Evolutionary conservation across 2,113 vertebrate genomes (phyloP).

Genomic region (rat (Rattus norvegicus)): GRCr8 NC_086023.1:104741501-104742000

Average conservation of each 20-base stretch:
- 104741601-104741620: background rate
- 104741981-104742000: background rate
- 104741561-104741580: background rate
- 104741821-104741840: background rate
- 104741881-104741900: slow-evolving; percentile 1
- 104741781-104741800: background rate
- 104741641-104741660: background rate
- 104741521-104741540: background rate
- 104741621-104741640: background rate
- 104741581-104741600: background rate
- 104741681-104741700: background rate
- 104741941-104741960: background rate
- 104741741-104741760: background rate
- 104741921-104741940: background rate
- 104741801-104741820: slow-evolving; percentile 30
- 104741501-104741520: background rate
- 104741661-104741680: background rate
- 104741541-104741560: background rate
- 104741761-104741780: background rate
- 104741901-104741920: background rate
- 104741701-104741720: background rate
- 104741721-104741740: background rate
- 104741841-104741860: background rate
- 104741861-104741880: slow-evolving; percentile 5
- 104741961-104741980: slow-evolving; percentile 5